Evolutionary conservation across 2,888 invertebrate genomes (phyloP), one percentile per base, ranked within the genome.

Genomic region (Cosmia pyralina): DNA sequence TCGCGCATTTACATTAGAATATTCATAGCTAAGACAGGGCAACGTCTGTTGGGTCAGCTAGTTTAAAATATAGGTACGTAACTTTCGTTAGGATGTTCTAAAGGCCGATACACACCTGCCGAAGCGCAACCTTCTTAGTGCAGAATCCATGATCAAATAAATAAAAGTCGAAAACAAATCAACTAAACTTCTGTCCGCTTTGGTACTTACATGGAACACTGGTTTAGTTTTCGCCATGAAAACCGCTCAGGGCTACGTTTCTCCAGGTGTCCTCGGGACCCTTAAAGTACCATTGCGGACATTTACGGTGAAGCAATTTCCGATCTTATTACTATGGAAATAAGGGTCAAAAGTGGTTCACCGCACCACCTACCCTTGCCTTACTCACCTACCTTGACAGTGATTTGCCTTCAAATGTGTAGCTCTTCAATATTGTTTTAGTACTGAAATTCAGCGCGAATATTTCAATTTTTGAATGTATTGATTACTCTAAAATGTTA

Each of bases 341-440:
- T 28, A 28, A 28, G 1, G 28, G 1, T 28, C 28, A 28, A 28
- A 28, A 28, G 28, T 28, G 28, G 28, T 28, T 28, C 28, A 28
- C 28, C 28, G 28, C 28, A 28, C 28, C 28, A 28, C 28, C 28
- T 28, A 28, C 28, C 28, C 28, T 28, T 28, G 3, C 28, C 28
- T 28, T 28, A 28, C 28, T 28, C 3, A 28, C 28, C 28, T 28
- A 28, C 28, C 28, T 28, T 3, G 28, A 3, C 3, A 28, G 3
- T 2, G 28, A 28, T 28, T 28, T 28, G 28, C 38, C 38, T 28
- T 50, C 22, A 41, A 10, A 55, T 22, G 11, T 57, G 34, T 28
- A 34, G 46, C 55, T 71, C 55, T 68, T 57, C 50, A 75, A 75
- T 84, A 81, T 86, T 85, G 41, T 85, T 84, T 86, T 81, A 86